These are phyloP conservation scores for Tipula confusa DNA, from an alignment of 2,888 invertebrate species.

Conservation along the genomic window DNA sequence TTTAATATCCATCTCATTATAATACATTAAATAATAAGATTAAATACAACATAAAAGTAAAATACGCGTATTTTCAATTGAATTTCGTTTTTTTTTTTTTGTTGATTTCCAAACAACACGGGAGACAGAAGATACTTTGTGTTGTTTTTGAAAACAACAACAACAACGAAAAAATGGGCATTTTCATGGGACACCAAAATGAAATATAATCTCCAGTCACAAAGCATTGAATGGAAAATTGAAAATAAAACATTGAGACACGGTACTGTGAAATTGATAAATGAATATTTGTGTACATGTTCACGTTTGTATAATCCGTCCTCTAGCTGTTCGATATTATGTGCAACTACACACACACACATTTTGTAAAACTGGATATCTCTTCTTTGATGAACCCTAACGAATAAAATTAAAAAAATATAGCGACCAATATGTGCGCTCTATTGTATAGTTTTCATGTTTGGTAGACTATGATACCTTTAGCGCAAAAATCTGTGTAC, in stretches of 20 bases:
- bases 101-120: background rate
- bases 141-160: background rate
- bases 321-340: background rate
- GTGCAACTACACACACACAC: no score
- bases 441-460: no score
- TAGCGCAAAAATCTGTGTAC: no score
- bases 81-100: background rate
- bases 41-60: background rate
- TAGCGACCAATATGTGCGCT: no score
- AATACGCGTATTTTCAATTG: background rate
- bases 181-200: background rate
- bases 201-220: background rate
- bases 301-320: background rate
- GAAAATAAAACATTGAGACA: background rate
- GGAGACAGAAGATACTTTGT: background rate
- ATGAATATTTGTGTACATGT: no score
- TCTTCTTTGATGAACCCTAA: no score
- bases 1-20: constrained; percentile 21
- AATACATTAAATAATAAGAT: constrained; percentile 20
- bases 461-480: no score
- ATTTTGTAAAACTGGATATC: no score
- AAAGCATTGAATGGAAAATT: background rate
- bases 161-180: background rate
- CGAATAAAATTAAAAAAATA: no score
- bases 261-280: background rate